Evolutionary conservation across 2,113 vertebrate species (phyloP), one percentile per base, ranked within the genome.

Genomic region (Corythornis madagascariensis): DNA sequence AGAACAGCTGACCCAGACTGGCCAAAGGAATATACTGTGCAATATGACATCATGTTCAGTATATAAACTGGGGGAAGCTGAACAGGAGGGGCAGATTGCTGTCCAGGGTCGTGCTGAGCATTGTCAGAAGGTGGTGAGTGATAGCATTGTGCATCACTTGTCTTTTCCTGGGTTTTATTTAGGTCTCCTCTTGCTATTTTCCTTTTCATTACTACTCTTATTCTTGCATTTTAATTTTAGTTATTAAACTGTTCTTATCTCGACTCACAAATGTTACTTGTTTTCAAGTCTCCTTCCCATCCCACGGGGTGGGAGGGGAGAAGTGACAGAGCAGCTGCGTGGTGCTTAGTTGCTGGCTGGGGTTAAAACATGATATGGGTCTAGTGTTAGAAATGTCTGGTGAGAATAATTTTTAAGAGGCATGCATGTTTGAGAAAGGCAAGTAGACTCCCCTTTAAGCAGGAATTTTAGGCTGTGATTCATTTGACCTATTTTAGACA

Each of bases 401-500:
- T 83, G 47, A 83, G 31, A 91, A 22, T 26, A 3, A 48, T 59
- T 63, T 8, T 0, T 59, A 74, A 74, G 57, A 84, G n/a, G 60
- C 0, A 1, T 15, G 11, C 15, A 19, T 26, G 10, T 59, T 82
- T 56, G 17, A 77, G 33, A 20, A 88, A 80, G 38, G 52, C 33
- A 85, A 77, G 52, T 52, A 89, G 67, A 56, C 13, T 80, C 16
- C 13, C 64, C 80, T 69, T 77, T 70, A 83, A 91, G 47, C 22
- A 90, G 47, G 12, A 88, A 71, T 74, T 95, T 93, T 77, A 67
- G 69, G 24, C 72, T 92, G 60, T 94, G 95, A 96, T 92, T 96
- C 90, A 95, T 91, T 93, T 95, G 92, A 86, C 92, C 90, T 95
- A 83, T 95, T 95, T 96, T 70, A 94, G 88, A 92, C 95, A 96